Evolutionary conservation across 2,888 invertebrate genomes (phyloP), one percentile per base, ranked within the genome.

Genomic region (Epinotia ramella): DNA sequence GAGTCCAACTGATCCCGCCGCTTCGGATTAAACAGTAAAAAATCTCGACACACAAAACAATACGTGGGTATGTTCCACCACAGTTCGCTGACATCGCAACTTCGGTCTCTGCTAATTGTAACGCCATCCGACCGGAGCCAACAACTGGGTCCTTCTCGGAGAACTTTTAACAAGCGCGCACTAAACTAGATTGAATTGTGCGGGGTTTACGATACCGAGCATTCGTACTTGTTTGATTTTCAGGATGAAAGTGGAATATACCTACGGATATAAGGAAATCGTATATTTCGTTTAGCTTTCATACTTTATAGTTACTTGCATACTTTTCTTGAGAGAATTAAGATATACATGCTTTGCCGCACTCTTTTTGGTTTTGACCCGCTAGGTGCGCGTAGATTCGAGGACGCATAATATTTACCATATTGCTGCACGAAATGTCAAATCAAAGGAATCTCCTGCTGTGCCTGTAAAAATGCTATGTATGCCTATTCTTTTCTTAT

Each of bases 101-200:
- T 67, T 56, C 18, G 53, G 33, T 56, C 9, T 65, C 5, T 9
- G 9, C 67, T 40, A 33, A 56, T 56, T 53, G n/a, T n/a, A n/a
- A 28, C 53, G 7, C 9, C 20, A 44, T 64, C 44, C n/a, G 20
- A 9, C 46, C 53, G 33, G 57, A 44, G 44, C 59, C 20, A 44
- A 57, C 49, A 18, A 40, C 28, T 63, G 20, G 18, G 40, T 69
- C 46, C 24, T 16, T 59, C 16, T 59, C 46, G 59, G 59, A 16
- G 24, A 69, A 69, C 69, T 69, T 69, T 69, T 69, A 69, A 69
- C 69, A 46, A 69, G 59, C 69, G 28, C 24, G 59, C 44, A 46
- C 40, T 44, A 59, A 69, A 28, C 69, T 69, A 69, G 12, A 69
- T 69, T 69, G 59, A 13, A 46, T 60, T 69, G 59, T 28, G 24